Evolutionary conservation across 2,113 vertebrate species (phyloP).

Genomic region (Myotis yumanensis): DNA sequence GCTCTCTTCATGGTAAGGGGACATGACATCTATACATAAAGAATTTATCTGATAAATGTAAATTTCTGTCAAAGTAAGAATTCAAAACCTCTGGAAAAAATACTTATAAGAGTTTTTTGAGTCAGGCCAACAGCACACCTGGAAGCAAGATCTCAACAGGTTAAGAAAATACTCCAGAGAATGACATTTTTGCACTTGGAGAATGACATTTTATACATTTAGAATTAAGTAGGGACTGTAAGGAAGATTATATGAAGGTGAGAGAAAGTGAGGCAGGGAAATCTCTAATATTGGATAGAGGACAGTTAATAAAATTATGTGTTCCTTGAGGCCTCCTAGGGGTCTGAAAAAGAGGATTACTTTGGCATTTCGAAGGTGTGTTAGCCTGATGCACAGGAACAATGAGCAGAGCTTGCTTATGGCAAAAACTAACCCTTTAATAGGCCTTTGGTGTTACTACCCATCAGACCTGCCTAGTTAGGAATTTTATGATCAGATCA

Average conservation of each 20-base stretch:
- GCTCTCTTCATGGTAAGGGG: background rate
- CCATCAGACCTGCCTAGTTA: background rate
- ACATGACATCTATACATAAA: background rate
- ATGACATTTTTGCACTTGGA: background rate
- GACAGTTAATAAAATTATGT: background rate
- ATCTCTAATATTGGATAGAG: background rate
- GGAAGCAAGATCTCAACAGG: background rate
- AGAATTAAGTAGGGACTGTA: background rate
- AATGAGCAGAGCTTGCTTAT: background rate
- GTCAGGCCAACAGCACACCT: background rate
- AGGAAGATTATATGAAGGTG: background rate
- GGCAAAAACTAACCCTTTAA: background rate
- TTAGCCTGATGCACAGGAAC: background rate
- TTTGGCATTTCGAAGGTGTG: background rate
- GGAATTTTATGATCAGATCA: background rate
- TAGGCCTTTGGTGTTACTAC: background rate
- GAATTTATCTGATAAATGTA: background rate
- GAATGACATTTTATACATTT: background rate
- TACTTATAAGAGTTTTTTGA: background rate
- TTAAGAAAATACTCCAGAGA: background rate
- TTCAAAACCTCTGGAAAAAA: background rate
- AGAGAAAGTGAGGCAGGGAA: background rate
- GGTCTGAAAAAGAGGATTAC: background rate
- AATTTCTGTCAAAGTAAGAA: background rate
- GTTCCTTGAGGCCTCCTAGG: background rate